Base-by-base conservation (phyloP, 2,113 vertebrate genomes). In the Microcebus tavaratra region DNA sequence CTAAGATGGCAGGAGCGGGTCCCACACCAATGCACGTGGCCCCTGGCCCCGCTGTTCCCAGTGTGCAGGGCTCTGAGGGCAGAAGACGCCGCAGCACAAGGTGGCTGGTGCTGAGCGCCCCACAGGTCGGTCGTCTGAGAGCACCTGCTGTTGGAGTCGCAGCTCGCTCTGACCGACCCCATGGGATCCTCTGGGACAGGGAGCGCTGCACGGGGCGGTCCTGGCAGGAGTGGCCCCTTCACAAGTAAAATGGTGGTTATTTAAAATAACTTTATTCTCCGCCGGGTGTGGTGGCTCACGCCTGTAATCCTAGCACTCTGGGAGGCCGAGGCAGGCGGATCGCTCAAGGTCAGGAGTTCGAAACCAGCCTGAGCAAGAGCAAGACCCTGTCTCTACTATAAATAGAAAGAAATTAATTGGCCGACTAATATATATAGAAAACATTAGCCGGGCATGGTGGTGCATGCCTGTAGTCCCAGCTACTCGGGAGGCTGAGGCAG, bases 181-280 rank as follows among this genome's bases (percentile, higher is more conserved):
- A 21, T 31, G 20, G 23, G 14, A 10, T 1, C 48, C 39, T 21
- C 2, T 9, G 25, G 57, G 23, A 79, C 10, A 48, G 34, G 48
- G 39, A 65, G 27, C 0, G 0, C 15, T 5, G 25, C 34, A 25
- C 15, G 1, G 18, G 6, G 13, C 45, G 61, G 45, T 48, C n/a
- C 67, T 10, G 2, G 31, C 20, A 70, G 17, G 27, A 29, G 27
- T 11, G 2, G 42, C 8, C 10, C 31, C 9, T 53, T 14, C 8
- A 1, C 25, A 57, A 75, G 48, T 18, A 61, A 79, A 79, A 27
- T 34, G 4, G n/a, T 50, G 1, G 29, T 94, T 76, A 53, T 75
- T 80, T 94, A 50, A 61, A 79, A 9, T 48, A 76, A 65, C 29
- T 65, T 27, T 10, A 8, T 84, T 87, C 53, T 81, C 39, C 1